phyloP scores from a whole-genome alignment of 2,888 invertebrate species.

The Drosophila demipolita region DNA sequence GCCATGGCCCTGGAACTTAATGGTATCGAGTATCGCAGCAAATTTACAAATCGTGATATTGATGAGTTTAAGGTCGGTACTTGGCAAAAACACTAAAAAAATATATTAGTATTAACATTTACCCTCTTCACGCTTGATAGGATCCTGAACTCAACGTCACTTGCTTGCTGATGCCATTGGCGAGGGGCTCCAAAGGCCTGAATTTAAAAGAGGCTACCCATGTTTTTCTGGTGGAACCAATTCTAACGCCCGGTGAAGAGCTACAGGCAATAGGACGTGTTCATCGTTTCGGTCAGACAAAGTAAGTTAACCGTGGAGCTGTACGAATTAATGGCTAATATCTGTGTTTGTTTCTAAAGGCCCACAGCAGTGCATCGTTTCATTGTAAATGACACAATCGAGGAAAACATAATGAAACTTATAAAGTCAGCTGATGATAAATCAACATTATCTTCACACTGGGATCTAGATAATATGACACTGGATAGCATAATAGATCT shows the following conservation, averaged over 20 bases:
- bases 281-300: slow-evolving; percentile 92
- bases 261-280: slow-evolving; percentile 92
- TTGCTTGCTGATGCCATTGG: slow-evolving; percentile 89
- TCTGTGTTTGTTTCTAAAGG: slow-evolving; percentile 51
- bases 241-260: slow-evolving; percentile 90
- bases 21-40: slow-evolving; percentile 69
- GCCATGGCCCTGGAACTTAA: slow-evolving; percentile 76
- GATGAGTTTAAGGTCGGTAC: slow-evolving; percentile 86
- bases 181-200: slow-evolving; percentile 90
- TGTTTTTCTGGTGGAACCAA: slow-evolving; percentile 90
- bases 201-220: slow-evolving; percentile 92
- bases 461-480: slow-evolving; percentile 80
- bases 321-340: neutral
- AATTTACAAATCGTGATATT: slow-evolving; percentile 80
- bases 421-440: slow-evolving; percentile 82
- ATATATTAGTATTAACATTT: neutral
- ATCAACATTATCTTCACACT: slow-evolving; percentile 68
- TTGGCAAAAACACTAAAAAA: neutral
- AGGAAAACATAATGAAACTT: slow-evolving; percentile 87
- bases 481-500: slow-evolving; percentile 67
- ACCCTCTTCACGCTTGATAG: slow-evolving; percentile 54
- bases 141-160: slow-evolving; percentile 85
- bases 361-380: slow-evolving; percentile 90
- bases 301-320: slow-evolving; percentile 83
- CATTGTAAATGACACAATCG: slow-evolving; percentile 89